These are phyloP conservation scores for Lobophora halterata DNA, from an alignment of 2,888 invertebrate species.

Conservation along the genomic window DNA sequence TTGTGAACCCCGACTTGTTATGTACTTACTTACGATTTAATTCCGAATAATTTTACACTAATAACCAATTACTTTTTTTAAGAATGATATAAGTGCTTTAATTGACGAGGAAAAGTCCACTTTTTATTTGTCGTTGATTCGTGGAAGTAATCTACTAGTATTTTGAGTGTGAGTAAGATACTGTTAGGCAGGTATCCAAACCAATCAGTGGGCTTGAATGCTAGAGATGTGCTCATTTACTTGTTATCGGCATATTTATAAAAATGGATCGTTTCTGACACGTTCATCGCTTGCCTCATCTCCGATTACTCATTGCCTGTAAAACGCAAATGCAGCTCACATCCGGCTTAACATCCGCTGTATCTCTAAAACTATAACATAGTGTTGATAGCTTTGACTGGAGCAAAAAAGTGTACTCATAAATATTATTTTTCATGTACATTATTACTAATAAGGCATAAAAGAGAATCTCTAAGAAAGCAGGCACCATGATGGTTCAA, in stretches of 20 bases:
- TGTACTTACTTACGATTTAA: slow-evolving; percentile 35
- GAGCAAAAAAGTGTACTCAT: too few relatives aligned
- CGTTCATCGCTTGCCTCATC: slow-evolving; percentile 27
- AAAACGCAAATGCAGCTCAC: slow-evolving; percentile 53
- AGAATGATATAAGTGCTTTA: slow-evolving; percentile 22
- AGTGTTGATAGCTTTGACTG: neutral
- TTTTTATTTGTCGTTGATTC: slow-evolving; percentile 17
- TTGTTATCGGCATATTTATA: slow-evolving; percentile 20
- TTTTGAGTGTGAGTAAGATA: slow-evolving; percentile 7
- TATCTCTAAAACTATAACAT: slow-evolving; percentile 32
- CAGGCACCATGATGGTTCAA: too few relatives aligned
- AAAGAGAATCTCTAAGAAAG: too few relatives aligned
- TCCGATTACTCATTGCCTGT: slow-evolving; percentile 35
- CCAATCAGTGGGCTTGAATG: slow-evolving; percentile 7
- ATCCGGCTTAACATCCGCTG: slow-evolving; percentile 55
- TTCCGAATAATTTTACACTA: slow-evolving; percentile 26
- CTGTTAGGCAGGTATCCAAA: slow-evolving; percentile 1
- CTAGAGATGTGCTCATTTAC: slow-evolving; percentile 8
- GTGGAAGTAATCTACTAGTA: too few relatives aligned
- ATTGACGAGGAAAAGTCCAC: slow-evolving; percentile 22
- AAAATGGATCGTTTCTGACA: slow-evolving; percentile 28
- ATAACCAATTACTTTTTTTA: slow-evolving; percentile 22
- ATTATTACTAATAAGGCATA: too few relatives aligned
- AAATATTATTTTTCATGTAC: too few relatives aligned
- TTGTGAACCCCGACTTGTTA: slow-evolving; percentile 50